Evolutionary conservation across 1,140 invertebrate species (phyloP).

Genomic region (silkworm (Bombyx mori)): DNA sequence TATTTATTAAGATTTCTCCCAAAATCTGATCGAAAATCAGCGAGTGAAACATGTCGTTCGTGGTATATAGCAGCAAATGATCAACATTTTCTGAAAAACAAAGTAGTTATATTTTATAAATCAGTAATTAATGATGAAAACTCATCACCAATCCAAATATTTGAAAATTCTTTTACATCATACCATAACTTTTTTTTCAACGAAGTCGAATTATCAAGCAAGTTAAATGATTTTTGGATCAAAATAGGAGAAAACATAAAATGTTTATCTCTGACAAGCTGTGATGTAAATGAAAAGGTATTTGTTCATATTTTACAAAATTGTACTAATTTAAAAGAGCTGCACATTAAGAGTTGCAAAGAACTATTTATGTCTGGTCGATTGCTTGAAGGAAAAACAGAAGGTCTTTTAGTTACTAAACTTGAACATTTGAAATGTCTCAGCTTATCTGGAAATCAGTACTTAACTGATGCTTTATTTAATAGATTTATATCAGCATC

Average conservation of each 20-base stretch:
- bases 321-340: slow-evolving; percentile 70
- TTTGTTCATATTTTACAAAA: slow-evolving; percentile 73
- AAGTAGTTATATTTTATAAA: slow-evolving; percentile 70
- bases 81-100: slow-evolving; percentile 69
- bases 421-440: slow-evolving; percentile 73
- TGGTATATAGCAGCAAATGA: slow-evolving; percentile 75
- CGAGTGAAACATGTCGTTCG: slow-evolving; percentile 72
- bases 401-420: slow-evolving; percentile 62
- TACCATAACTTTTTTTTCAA: slow-evolving; percentile 74
- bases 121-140: slow-evolving; percentile 64
- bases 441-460: slow-evolving; percentile 76
- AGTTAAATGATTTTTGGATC: slow-evolving; percentile 65
- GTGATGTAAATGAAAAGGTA: slow-evolving; percentile 75
- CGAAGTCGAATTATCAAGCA: slow-evolving; percentile 73
- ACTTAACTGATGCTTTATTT: slow-evolving; percentile 80
- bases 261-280: slow-evolving; percentile 68
- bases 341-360: slow-evolving; percentile 76
- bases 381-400: slow-evolving; percentile 73
- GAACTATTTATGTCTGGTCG: slow-evolving; percentile 81
- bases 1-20: slow-evolving; percentile 75
- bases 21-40: slow-evolving; percentile 72
- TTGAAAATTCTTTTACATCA: slow-evolving; percentile 61
- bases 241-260: slow-evolving; percentile 57
- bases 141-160: slow-evolving; percentile 57
- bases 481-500: slow-evolving; percentile 76